Evolutionary conservation across 2,888 invertebrate genomes (phyloP), one percentile per base, ranked within the genome.

Genomic region (Aphodius sticticus): DNA sequence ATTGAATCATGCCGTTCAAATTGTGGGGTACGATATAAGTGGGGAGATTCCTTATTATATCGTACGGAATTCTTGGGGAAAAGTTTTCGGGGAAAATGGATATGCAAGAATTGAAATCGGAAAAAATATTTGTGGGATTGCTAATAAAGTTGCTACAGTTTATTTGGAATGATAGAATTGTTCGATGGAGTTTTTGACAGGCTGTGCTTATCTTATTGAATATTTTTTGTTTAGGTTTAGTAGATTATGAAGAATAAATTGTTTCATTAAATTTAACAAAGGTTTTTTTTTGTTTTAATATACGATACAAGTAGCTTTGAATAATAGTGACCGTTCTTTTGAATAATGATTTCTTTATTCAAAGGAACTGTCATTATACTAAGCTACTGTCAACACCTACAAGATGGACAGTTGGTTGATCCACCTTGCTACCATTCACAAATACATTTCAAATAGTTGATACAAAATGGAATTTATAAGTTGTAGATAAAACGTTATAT

Each of bases 11-110:
- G 96, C 96, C 0, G 95, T 96, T 0, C 93, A 96, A 87, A 90
- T 97, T 77, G 94, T 97, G 0, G 97, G 97, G 0, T 97, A 96
- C 87, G 95, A 97, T 86, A 88, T 93, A 16, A 92, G 92, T 6
- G 93, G 92, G 5, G 90, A 91, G 0, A 92, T 94, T 15, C 96
- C 96, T 0, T 93, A 94, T 89, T 97, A 96, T 87, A 95, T 97
- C 76, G 94, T 95, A 0, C 92, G 95, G 84, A 97, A 97, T 89
- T 96, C 96, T 0, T 97, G 97, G 97, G 96, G 96, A 0, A 85
- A 90, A 4, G 91, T 92, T 6, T 97, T 95, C 85, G 97, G 96
- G 0, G 91, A 94, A 83, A 89, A 90, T 35, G 97, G 97, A 0
- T 96, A 96, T 86, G 86, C 96, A 6, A 93, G 95, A 84, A 90